These are phyloP conservation scores for Lagria hirta DNA, from an alignment of 2,888 invertebrate genomes.

Conservation along the genomic window DNA sequence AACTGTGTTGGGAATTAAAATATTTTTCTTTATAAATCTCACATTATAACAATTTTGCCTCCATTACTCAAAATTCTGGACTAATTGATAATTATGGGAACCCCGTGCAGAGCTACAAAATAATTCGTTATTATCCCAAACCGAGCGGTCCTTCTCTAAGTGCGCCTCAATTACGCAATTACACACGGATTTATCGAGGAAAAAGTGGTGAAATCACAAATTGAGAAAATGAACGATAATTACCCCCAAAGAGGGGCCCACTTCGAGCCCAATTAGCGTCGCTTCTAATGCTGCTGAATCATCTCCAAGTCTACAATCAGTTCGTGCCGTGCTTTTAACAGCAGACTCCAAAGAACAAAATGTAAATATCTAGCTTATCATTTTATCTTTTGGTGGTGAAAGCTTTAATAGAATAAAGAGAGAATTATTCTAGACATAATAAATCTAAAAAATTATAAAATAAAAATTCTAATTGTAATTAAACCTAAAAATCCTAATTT, in stretches of 20 bases:
- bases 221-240: slow-evolving; percentile 46
- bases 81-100: slow-evolving; percentile 20
- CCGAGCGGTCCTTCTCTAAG: slow-evolving; percentile 5
- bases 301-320: slow-evolving; percentile 37
- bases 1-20: no score
- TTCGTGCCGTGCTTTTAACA: slow-evolving; percentile 20
- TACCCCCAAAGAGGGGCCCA: slow-evolving; percentile 40
- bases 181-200: slow-evolving; percentile 21
- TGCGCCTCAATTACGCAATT: slow-evolving; percentile 21
- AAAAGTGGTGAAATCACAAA: slow-evolving; percentile 44
- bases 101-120: slow-evolving; percentile 4
- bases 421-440: no score
- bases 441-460: no score
- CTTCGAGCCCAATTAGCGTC: slow-evolving; percentile 45
- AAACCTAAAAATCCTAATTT: no score
- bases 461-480: no score
- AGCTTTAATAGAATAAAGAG: no score
- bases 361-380: slow-evolving; percentile 19
- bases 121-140: slow-evolving; percentile 13
- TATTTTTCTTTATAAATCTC: no score
- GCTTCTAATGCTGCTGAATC: slow-evolving; percentile 44
- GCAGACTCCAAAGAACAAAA: slow-evolving; percentile 14
- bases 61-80: background rate
- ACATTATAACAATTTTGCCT: no score
- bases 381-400: no score